A percentile compares a stretch with the other conserved stretches of the same genome.
These are phyloP conservation scores for Corydoras maculifer DNA, from an alignment of 2,113 vertebrate genomes.

Conservation along the genomic window DNA sequence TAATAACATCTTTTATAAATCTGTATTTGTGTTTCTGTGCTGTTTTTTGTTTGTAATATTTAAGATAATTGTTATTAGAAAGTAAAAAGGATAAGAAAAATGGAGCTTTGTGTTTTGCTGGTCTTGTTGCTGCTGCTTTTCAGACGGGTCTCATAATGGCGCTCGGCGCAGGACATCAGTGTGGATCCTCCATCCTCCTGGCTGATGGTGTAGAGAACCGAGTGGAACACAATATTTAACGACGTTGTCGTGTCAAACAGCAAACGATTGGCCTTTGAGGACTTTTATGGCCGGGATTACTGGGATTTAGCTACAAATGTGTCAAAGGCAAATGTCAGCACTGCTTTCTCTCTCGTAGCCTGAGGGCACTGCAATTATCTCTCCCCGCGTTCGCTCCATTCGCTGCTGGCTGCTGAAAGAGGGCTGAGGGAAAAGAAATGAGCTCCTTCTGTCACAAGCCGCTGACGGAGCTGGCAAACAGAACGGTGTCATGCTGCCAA, in stretches of 20 bases:
- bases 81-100: too few relatives aligned
- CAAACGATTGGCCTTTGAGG: constrained; percentile 18
- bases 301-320: constrained; percentile 7
- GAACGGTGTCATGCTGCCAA: constrained; percentile 9
- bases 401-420: constrained; percentile 18
- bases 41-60: too few relatives aligned
- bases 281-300: constrained; percentile 4
- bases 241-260: constrained; percentile 2
- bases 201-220: background rate
- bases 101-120: too few relatives aligned
- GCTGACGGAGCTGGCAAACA: constrained; percentile 24
- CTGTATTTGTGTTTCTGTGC: too few relatives aligned
- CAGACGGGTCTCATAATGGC: too few relatives aligned
- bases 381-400: constrained; percentile 9
- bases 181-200: too few relatives aligned
- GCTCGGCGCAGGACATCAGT: too few relatives aligned
- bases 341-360: constrained; percentile 9
- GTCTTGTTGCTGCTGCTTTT: too few relatives aligned
- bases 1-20: too few relatives aligned
- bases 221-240: constrained; percentile 11
- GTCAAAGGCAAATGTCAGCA: constrained; percentile 25
- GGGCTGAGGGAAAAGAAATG: constrained; percentile 19
- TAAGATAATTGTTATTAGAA: too few relatives aligned
- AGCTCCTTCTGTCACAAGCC: constrained; percentile 29
- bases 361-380: constrained; percentile 35